Evolutionary conservation across 2,113 vertebrate genomes (phyloP), one percentile per base, ranked within the genome.

Genomic region (Proteles cristata): DNA sequence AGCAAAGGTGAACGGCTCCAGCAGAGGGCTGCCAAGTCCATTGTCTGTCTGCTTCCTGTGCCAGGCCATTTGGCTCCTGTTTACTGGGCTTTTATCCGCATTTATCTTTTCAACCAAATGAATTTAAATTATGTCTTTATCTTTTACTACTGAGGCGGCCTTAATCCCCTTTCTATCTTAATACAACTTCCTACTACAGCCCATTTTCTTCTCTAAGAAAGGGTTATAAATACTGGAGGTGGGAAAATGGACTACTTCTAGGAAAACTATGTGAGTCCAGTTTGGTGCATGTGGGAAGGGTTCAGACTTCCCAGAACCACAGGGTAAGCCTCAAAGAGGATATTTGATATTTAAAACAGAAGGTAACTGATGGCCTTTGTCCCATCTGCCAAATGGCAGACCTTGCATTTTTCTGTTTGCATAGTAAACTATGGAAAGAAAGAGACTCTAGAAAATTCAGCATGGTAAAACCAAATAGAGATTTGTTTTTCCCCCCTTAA

Each of bases 41-140:
- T 11, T 69, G 85, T 84, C 96, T 90, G 26, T 39, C 97, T 90
- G 68, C 31, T 86, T 98, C 91, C 88, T 94, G 43, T 35, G 90
- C 97, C 95, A 95, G 96, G 15, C 85, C 58, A 82, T 88, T 95
- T 96, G 88, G 77, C 73, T 97, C 83, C 93, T 93, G 43, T 76
- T 97, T 93, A 80, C n/a, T 88, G n/a, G 39, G 87, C 95, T 98
- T 98, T 98, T 96, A 97, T 96, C 95, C 94, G 39, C 96, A 81
- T 88, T 98, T 97, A 83, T 97, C 77, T 94, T 98, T 94, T 71
- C 94, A 96, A 97, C 61, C 89, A 96, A 97, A 97, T 82, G 82
- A 95, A 96, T 89, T 97, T 96, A 98, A 98, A 98, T 97, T 82
- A 95, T 23, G 2, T 83, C 89, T 90, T 97, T 97, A 88, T 86